Percentiles rank a stretch among this genome's conserved stretches.
Conservation (phyloP, 2,113 vertebrate genomes). For the Lampris incognitus region DNA sequence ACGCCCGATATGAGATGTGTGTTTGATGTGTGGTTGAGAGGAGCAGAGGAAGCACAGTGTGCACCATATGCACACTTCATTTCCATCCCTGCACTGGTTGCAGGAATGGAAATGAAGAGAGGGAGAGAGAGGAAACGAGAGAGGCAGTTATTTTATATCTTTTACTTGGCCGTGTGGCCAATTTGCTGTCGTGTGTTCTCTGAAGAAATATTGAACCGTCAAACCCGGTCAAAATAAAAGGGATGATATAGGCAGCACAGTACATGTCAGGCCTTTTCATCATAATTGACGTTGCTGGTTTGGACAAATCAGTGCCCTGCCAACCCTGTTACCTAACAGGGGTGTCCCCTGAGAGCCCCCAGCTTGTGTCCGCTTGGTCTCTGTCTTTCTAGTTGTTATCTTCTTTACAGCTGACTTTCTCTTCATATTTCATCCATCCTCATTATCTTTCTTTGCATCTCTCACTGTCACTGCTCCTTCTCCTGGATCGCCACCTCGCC, state of each 20-base stretch:
- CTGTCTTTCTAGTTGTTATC: slow-evolving; percentile 23
- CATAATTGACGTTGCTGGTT: neutral
- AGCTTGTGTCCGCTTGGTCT: slow-evolving; percentile 1
- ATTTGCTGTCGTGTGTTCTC: neutral
- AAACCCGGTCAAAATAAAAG: neutral
- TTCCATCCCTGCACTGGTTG: no score
- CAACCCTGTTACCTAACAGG: neutral
- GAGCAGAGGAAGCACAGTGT: slow-evolving; percentile 54
- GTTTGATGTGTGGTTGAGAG: slow-evolving; percentile 54
- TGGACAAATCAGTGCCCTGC: neutral
- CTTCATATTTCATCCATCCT: slow-evolving; percentile 13
- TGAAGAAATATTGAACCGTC: no score
- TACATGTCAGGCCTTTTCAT: neutral
- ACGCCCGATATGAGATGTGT: slow-evolving; percentile 64
- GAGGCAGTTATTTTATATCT: neutral
- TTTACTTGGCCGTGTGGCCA: neutral
- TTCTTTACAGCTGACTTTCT: neutral
- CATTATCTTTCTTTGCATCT: neutral
- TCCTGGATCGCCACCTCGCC: no score
- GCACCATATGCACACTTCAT: slow-evolving; percentile 59
- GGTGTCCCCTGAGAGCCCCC: neutral
- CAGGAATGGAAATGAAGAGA: slow-evolving; percentile 29
- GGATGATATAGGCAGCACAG: neutral
- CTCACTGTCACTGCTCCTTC: neutral
- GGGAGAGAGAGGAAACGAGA: neutral